Percentiles rank a stretch among this genome's conserved stretches.
These are phyloP conservation scores for Branchipolynoe longqiensis DNA, from an alignment of 2,888 invertebrate genomes.

Conservation along the genomic window DNA sequence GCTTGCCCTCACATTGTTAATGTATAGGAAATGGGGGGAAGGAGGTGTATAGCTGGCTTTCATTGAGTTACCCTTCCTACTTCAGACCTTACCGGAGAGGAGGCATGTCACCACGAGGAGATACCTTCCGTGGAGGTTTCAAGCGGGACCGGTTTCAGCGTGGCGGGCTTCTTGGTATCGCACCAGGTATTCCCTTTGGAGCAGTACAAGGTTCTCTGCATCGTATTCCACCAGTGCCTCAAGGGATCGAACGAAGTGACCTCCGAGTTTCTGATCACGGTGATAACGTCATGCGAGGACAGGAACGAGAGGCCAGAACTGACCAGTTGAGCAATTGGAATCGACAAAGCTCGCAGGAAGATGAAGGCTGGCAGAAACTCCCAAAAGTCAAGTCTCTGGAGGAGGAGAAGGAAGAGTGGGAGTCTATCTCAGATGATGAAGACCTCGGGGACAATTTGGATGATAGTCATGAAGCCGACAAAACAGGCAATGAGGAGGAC, in stretches of 20 bases:
- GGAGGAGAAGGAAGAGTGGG: constrained; percentile 42
- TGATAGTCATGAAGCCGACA: not conserved
- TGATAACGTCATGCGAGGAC: not conserved
- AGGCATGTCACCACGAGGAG: not conserved
- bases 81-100: not conserved
- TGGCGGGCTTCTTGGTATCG: not conserved
- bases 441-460: constrained; percentile 8
- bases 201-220: not conserved
- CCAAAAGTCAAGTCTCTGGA: not conserved
- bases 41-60: too few species aligned
- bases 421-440: constrained; percentile 41
- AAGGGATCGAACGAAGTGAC: not conserved
- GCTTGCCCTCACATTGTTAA: too few species aligned
- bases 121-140: constrained; percentile 2
- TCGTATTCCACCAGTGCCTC: not conserved
- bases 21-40: too few species aligned
- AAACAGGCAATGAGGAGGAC: not conserved
- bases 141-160: not conserved
- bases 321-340: not conserved
- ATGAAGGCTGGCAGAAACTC: constrained; percentile 4
- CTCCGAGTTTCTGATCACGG: not conserved
- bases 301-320: not conserved
- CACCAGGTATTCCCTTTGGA: not conserved
- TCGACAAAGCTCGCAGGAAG: constrained; percentile 5
- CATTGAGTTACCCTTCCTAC: not conserved